Evolutionary conservation across 2,888 invertebrate genomes (phyloP), one percentile per base, ranked within the genome.

Genomic region (Cryptosula pallasiana): DNA sequence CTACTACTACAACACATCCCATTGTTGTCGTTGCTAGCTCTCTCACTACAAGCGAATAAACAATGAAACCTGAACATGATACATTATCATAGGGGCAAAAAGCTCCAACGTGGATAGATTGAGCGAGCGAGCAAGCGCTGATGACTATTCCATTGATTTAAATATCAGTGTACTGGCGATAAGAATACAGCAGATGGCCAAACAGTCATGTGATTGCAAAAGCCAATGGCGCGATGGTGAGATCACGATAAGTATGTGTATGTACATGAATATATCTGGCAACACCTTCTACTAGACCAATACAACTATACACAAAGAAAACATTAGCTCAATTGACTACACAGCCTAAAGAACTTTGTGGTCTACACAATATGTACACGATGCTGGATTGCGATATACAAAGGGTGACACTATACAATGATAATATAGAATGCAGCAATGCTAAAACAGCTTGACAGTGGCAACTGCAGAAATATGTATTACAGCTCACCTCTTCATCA

Each of bases 401-500:
- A n/a, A n/a, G n/a, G n/a, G n/a, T n/a, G n/a, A n/a, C n/a, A n/a
- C n/a, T n/a, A n/a, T n/a, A n/a, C n/a, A n/a, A n/a, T n/a, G n/a
- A n/a, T n/a, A n/a, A n/a, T n/a, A n/a, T n/a, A n/a, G n/a, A n/a
- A n/a, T n/a, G n/a, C n/a, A n/a, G n/a, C n/a, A n/a, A n/a, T n/a
- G n/a, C n/a, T n/a, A n/a, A n/a, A n/a, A n/a, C n/a, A n/a, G n/a
- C n/a, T n/a, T n/a, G n/a, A n/a, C n/a, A n/a, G n/a, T n/a, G n/a
- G n/a, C n/a, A n/a, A n/a, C n/a, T n/a, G n/a, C n/a, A n/a, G n/a
- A n/a, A n/a, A n/a, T n/a, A n/a, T n/a, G n/a, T n/a, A n/a, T n/a
- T n/a, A n/a, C n/a, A n/a, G 5, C 45, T 45, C 45, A 63, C 63
- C 63, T 63, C 63, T 63, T 63, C 63, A 63, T 63, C 63, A 34